Evolutionary conservation across 1,140 invertebrate species (phyloP), one percentile per base, ranked within the genome.

Genomic region (Sitobion miscanthi): DNA sequence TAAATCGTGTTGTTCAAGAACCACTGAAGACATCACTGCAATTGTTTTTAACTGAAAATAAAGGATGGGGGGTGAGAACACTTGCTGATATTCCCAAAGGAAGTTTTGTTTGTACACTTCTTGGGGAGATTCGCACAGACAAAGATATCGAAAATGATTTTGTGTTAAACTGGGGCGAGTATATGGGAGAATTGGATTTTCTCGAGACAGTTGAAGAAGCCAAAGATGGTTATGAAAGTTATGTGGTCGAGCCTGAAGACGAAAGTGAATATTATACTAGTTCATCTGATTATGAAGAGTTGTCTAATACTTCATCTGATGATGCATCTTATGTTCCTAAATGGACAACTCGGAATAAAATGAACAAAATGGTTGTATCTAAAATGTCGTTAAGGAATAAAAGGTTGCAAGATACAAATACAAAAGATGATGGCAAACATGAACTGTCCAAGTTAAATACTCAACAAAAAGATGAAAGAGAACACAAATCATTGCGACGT

Each of bases 21-120:
- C 97, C 97, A 0, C 95, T 99, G 47, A 97, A 97, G 93, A 95
- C 98, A 54, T 98, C 98, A 94, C 95, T 99, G 83, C 97, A 99
- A 96, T 97, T 99, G 0, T 98, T 98, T 94, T 98, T 98, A 95
- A 99, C 98, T 0, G 96, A 96, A 2, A 97, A 97, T 86, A 96
- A 98, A 94, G 99, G 99, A 2, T 99, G 99, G 99, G 99, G 99
- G 5, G 97, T 99, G 91, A 96, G 99, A 4, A 98, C 98, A 92
- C 95, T 99, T 0, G 98, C 99, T 95, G 99, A 99, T 95, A 97
- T 99, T 94, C 98, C 99, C 0, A 96, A 97, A 94, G 99, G 99
- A 6, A 96, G 97, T 0, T 99, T 99, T 95, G 97, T 99, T 47
- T 99, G 98, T 95, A 98, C 99, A 86, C 99, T 99, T 96, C 98